phyloP scores from a whole-genome alignment of 2,113 vertebrate genomes.

The Notarius quadriscutis region DNA sequence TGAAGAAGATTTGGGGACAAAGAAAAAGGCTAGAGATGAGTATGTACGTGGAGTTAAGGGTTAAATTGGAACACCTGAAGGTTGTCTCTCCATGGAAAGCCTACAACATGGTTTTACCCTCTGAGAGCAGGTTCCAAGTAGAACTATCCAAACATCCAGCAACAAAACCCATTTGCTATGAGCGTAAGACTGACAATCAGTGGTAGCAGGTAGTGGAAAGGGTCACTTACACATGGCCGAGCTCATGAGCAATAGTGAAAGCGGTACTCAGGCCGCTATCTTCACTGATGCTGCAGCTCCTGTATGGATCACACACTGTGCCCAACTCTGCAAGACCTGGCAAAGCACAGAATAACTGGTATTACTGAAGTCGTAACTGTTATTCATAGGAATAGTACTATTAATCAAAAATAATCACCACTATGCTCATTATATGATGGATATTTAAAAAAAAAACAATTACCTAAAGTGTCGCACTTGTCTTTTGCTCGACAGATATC shows the following conservation, averaged over 20 bases:
- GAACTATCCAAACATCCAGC: background rate
- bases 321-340: constrained; percentile 94
- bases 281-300: constrained; percentile 97
- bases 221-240: constrained; percentile 94
- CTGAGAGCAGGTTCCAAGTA: background rate
- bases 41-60: background rate
- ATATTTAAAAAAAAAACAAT: constrained; percentile 52
- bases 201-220: background rate
- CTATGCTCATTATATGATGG: background rate
- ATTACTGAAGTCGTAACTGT: background rate
- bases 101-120: background rate
- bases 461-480: constrained; percentile 98
- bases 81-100: background rate
- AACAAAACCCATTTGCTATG: background rate
- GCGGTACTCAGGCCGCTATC: constrained; percentile 96
- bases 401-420: background rate
- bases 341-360: constrained; percentile 3
- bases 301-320: constrained; percentile 93
- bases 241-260: constrained; percentile 96
- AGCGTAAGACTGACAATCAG: no score
- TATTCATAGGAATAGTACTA: background rate
- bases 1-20: background rate
- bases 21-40: background rate
- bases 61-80: background rate
- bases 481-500: constrained; percentile 97